Evolutionary conservation across 2,797 vertebrate species (phyloP).

Genomic region (Rhinoraja longicauda): DNA sequence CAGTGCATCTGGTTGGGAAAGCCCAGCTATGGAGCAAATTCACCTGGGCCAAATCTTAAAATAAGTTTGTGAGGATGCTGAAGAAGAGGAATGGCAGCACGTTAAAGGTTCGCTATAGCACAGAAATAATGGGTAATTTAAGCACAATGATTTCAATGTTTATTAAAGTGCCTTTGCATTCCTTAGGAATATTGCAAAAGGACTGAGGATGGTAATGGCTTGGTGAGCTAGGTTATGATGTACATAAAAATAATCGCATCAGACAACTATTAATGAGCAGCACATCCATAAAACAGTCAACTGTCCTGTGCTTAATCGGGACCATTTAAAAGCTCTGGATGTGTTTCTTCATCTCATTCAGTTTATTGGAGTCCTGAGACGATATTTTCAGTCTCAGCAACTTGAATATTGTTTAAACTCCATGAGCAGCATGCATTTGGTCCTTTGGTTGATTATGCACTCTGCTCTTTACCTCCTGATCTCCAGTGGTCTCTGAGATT

Average conservation of each 20-base stretch:
- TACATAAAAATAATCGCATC: not conserved
- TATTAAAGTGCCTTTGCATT: not conserved
- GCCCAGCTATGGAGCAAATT: not conserved
- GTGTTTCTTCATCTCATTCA: not conserved
- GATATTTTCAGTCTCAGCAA: not conserved
- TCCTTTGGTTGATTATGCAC: not conserved
- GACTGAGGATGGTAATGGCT: not conserved
- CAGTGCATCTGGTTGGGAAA: not conserved
- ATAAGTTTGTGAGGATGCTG: not conserved
- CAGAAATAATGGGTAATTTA: not conserved
- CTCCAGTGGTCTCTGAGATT: not conserved
- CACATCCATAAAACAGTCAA: not conserved
- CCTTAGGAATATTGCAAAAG: not conserved
- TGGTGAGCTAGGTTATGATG: not conserved
- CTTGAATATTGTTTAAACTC: not conserved
- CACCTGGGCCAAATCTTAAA: not conserved
- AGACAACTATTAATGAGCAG: not conserved
- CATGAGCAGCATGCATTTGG: not conserved
- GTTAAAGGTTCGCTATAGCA: not conserved
- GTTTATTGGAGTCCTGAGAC: slow-evolving; percentile 3
- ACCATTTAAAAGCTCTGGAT: not conserved
- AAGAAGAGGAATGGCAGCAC: not conserved
- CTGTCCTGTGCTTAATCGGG: not conserved
- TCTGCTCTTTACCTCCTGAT: not conserved
- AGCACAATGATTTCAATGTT: not conserved